phyloP scores from a whole-genome alignment of 2,888 invertebrate genomes.

The Hanleya hanleyi region DNA sequence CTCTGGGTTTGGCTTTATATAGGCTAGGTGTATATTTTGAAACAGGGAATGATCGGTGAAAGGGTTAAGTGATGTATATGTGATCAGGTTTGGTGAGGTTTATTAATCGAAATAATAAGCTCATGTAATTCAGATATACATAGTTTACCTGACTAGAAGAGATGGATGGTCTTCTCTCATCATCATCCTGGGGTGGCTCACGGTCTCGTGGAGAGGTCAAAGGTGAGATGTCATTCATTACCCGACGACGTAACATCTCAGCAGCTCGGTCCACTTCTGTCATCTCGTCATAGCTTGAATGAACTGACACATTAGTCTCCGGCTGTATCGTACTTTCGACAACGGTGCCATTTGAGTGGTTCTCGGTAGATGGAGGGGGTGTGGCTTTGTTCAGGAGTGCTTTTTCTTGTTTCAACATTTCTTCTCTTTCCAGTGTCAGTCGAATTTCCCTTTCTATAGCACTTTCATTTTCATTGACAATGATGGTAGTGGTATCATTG shows the following conservation, averaged over 20 bases:
- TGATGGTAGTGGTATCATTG: slow-evolving; percentile 40
- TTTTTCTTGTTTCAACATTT: slow-evolving; percentile 56
- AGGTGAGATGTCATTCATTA: neutral
- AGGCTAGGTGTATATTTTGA: too few relatives aligned
- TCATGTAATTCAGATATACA: too few relatives aligned
- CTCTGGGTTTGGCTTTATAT: too few relatives aligned
- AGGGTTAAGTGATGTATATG: too few relatives aligned
- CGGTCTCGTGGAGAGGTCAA: neutral
- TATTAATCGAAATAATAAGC: too few relatives aligned
- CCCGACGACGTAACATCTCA: slow-evolving; percentile 37
- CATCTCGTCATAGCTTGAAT: slow-evolving; percentile 45
- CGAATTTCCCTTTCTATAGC: slow-evolving; percentile 69
- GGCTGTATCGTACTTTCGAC: neutral
- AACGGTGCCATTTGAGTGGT: neutral
- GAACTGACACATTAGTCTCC: neutral
- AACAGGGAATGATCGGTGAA: too few relatives aligned
- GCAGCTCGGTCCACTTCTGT: slow-evolving; percentile 65
- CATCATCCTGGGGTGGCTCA: neutral
- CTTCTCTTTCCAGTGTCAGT: slow-evolving; percentile 63
- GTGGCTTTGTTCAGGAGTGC: too few relatives aligned
- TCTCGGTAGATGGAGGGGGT: too few relatives aligned
- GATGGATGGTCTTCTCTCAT: neutral
- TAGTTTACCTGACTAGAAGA: neutral
- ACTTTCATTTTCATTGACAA: slow-evolving; percentile 53
- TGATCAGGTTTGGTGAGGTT: too few relatives aligned